Evolutionary conservation across 2,888 invertebrate genomes (phyloP).

Genomic region (Eilema depressum): DNA sequence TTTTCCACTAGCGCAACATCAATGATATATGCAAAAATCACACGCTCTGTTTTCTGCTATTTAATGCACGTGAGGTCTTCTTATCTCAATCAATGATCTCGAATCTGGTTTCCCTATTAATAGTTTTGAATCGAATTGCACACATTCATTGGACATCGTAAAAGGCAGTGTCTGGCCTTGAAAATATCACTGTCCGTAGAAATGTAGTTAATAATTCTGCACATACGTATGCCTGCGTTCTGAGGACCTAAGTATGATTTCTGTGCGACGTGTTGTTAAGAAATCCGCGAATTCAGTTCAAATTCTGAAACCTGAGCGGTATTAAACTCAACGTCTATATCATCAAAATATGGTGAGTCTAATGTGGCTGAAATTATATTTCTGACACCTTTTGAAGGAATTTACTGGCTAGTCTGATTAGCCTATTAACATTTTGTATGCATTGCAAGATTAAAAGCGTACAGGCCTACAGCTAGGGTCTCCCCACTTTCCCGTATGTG

Average conservation of each 20-base stretch:
- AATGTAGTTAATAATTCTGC: background rate
- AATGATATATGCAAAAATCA: too few species aligned
- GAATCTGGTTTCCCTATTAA: conserved; percentile 5
- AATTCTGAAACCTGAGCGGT: too few species aligned
- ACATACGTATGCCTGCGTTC: background rate
- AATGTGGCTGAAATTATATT: background rate
- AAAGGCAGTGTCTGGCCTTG: conserved; percentile 11
- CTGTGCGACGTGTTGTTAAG: background rate
- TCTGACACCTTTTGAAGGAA: background rate
- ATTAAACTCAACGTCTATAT: background rate
- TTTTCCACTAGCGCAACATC: too few species aligned
- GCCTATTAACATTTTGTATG: too few species aligned
- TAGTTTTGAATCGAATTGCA: conserved; percentile 2
- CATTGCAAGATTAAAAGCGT: too few species aligned
- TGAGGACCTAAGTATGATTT: background rate
- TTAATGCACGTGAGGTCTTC: background rate
- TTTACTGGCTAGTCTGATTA: too few species aligned
- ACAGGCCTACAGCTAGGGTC: too few species aligned
- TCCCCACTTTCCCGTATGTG: too few species aligned
- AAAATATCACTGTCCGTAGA: background rate
- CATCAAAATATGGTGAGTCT: background rate
- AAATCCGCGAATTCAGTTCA: background rate
- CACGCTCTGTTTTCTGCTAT: too few species aligned
- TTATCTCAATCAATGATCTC: conserved; percentile 1
- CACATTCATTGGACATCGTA: conserved; percentile 5